Evolutionary conservation across 2,888 invertebrate species (phyloP), one percentile per base, ranked within the genome.

Genomic region (Xylota sylvarum): DNA sequence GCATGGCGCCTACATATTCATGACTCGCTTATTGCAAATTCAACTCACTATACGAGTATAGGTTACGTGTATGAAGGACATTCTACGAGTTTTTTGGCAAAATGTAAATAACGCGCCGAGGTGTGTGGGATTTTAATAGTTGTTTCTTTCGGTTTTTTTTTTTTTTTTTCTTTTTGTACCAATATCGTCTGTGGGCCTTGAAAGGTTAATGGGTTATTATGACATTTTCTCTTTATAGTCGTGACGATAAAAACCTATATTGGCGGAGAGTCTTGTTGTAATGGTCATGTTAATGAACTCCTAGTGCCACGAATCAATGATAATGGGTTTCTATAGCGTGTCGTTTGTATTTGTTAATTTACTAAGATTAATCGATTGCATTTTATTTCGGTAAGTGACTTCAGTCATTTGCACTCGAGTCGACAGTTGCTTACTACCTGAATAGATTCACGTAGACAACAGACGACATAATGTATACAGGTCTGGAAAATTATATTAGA

Each of bases 191-290:
- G 64, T 32, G 43, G 64, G 55, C 52, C 55, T 74, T 64, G 74
- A 37, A 32, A 30, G 74, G 62, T 74, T 74, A 74, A 74, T 74
- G 46, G 64, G 43, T 74, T 74, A 55, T 74, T 74, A 52, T 46
- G 37, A 64, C 74, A 64, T 64, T 55, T 70, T 52, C 32, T 12
- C 43, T 56, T 46, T 40, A 37, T 50, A 23, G 50, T 60, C 58
- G 46, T 40, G 52, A 4, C 64, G 2, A 48, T 65, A 32, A 65
- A n/a, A 50, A 23, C 4, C 19, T 32, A 5, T 27, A 52, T 67
- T 52, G n/a, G 37, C 3, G 14, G 9, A 35, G 56, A 10, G 27
- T 23, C 7, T 10, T 10, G 19, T 12, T 23, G 10, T 27, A 62
- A 35, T 58, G 58, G 14, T 32, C 14, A 52, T 37, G 55, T 43